Evolutionary conservation across 1,140 invertebrate species (phyloP).

Genomic region (Dermatophagoides farinae): DNA sequence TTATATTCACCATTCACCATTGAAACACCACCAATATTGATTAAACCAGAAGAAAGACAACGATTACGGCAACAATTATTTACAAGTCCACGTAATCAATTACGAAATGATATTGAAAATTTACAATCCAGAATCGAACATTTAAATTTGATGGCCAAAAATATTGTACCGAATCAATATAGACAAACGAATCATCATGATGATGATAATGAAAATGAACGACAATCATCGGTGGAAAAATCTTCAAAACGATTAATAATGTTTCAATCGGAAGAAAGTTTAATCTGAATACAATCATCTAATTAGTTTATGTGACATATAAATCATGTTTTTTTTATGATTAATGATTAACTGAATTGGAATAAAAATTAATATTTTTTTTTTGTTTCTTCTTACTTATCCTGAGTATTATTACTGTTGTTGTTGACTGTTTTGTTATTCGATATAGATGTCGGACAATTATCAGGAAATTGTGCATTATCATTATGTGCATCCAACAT

Average conservation of each 20-base stretch:
- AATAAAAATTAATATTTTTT: too few relatives aligned
- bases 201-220: background rate
- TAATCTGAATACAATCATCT: background rate
- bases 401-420: too few relatives aligned
- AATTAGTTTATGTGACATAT: background rate
- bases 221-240: background rate
- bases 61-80: slow-evolving; percentile 8
- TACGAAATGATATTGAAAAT: slow-evolving; percentile 12
- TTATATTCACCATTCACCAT: slow-evolving; percentile 17
- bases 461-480: slow-evolving; percentile 16
- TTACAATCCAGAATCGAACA: slow-evolving; percentile 8
- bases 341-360: background rate
- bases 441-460: too few relatives aligned
- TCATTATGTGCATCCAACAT: too few relatives aligned
- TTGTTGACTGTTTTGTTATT: too few relatives aligned
- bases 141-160: background rate
- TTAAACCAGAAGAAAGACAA: background rate
- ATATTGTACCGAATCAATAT: background rate
- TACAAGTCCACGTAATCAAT: slow-evolving; percentile 12
- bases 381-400: background rate
- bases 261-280: background rate
- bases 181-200: background rate
- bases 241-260: background rate
- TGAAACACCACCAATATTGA: slow-evolving; percentile 14
- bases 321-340: background rate